phyloP scores from a whole-genome alignment of 2,797 vertebrate genomes.

The Darevskia nairensis region DNA sequence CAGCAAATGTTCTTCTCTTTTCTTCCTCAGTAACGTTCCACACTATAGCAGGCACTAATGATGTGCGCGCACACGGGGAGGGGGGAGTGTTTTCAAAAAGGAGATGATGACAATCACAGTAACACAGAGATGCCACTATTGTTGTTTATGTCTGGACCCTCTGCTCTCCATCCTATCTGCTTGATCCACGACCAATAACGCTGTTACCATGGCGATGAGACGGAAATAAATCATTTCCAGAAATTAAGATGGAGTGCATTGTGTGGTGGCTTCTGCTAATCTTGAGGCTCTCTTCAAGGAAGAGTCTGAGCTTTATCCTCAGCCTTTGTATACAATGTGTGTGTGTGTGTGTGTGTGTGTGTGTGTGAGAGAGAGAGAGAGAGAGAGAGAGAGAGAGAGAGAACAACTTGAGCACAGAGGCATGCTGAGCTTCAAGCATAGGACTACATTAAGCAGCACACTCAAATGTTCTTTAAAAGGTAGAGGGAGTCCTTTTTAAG shows the following conservation, averaged over 20 bases:
- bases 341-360: no score
- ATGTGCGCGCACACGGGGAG: not conserved
- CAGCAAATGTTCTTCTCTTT: not conserved
- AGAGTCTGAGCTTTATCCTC: not conserved
- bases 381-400: not conserved
- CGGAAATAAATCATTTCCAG: not conserved
- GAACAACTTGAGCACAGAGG: not conserved
- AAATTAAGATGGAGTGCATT: conserved; percentile 3
- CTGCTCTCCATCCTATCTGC: not conserved
- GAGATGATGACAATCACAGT: not conserved
- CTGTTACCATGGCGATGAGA: conserved; percentile 6
- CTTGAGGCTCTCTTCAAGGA: not conserved
- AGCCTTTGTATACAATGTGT: not conserved
- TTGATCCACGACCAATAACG: conserved; percentile 24
- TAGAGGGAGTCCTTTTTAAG: fast-evolving
- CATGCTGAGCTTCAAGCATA: not conserved
- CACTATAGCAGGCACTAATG: not conserved
- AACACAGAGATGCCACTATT: not conserved
- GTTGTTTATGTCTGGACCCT: conserved; percentile 33
- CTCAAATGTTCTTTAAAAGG: not conserved
- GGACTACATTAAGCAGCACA: not conserved
- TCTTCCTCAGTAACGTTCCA: fast-evolving
- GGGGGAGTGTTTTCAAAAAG: not conserved
- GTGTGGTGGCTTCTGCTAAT: not conserved
- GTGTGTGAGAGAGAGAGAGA: not conserved